These are phyloP conservation scores for Neria commutata DNA, from an alignment of 2,888 invertebrate genomes.

Conservation along the genomic window DNA sequence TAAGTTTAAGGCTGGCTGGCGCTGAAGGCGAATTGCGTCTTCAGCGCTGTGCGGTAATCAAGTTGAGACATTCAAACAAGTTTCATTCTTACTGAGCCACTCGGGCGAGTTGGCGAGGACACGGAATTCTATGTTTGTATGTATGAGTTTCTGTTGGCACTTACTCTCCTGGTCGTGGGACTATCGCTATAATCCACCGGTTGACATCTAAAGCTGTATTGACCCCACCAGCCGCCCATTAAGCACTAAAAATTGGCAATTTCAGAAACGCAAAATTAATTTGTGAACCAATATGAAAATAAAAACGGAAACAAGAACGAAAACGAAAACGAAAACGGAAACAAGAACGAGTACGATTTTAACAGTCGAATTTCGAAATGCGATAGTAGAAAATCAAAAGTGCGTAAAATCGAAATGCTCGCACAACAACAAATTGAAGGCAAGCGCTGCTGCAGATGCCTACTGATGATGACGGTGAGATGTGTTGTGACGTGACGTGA, in stretches of 20 bases:
- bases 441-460: slow-evolving; percentile 21
- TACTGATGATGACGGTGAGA: neutral
- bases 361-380: too few relatives aligned
- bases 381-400: slow-evolving; percentile 15
- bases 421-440: too few relatives aligned
- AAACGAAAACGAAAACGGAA: slow-evolving; percentile 34
- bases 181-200: slow-evolving; percentile 87
- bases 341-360: too few relatives aligned
- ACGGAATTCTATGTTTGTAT: too few relatives aligned
- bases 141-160: slow-evolving; percentile 60
- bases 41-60: too few relatives aligned
- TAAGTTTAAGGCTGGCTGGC: too few relatives aligned
- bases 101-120: too few relatives aligned
- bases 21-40: too few relatives aligned
- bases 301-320: slow-evolving; percentile 30
- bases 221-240: slow-evolving; percentile 89
- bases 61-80: too few relatives aligned
- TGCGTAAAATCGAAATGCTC: neutral
- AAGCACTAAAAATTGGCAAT: slow-evolving; percentile 69
- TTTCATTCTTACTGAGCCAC: too few relatives aligned
- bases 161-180: slow-evolving; percentile 83
- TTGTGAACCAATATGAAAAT: slow-evolving; percentile 22
- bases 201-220: slow-evolving; percentile 89
- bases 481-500: neutral
- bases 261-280: slow-evolving; percentile 32